Conservation (phyloP, 2,888 invertebrate genomes). For the Asteroscopus sphinx region DNA sequence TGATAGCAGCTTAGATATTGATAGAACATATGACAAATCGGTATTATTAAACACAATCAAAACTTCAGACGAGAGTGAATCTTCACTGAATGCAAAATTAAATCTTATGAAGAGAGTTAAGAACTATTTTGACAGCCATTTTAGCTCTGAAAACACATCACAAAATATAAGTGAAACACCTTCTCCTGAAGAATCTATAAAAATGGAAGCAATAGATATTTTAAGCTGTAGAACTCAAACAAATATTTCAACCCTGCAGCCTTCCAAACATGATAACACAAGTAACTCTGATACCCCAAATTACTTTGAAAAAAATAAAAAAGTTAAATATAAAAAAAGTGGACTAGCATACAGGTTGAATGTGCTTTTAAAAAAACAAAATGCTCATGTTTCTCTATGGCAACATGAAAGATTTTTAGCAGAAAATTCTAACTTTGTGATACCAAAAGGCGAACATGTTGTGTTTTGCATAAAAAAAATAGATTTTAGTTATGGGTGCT, state of each 20-base stretch:
- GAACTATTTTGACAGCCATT: slow-evolving; percentile 77
- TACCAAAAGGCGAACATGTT: slow-evolving; percentile 74
- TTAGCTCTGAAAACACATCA: slow-evolving; percentile 73
- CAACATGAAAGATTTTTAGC: slow-evolving; percentile 88
- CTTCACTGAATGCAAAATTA: slow-evolving; percentile 52
- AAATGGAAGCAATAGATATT: slow-evolving; percentile 76
- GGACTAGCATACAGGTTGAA: slow-evolving; percentile 83
- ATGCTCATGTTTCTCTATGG: slow-evolving; percentile 84
- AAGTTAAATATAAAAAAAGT: slow-evolving; percentile 82
- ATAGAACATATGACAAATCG: not conserved
- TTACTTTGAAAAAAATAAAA: slow-evolving; percentile 65
- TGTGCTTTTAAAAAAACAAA: slow-evolving; percentile 82
- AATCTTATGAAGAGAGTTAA: slow-evolving; percentile 66
- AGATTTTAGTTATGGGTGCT: slow-evolving; percentile 74
- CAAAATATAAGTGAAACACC: slow-evolving; percentile 75
- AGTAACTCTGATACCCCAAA: slow-evolving; percentile 40
- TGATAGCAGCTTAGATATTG: not conserved
- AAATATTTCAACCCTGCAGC: slow-evolving; percentile 47
- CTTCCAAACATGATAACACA: slow-evolving; percentile 40
- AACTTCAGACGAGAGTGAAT: slow-evolving; percentile 27
- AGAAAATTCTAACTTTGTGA: slow-evolving; percentile 78
- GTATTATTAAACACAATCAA: not conserved
- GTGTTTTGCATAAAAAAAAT: slow-evolving; percentile 72
- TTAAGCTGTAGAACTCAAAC: slow-evolving; percentile 63
- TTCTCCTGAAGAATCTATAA: slow-evolving; percentile 69